Conservation (phyloP, 2,113 vertebrate species). For the Stictonetta naevosa region DNA sequence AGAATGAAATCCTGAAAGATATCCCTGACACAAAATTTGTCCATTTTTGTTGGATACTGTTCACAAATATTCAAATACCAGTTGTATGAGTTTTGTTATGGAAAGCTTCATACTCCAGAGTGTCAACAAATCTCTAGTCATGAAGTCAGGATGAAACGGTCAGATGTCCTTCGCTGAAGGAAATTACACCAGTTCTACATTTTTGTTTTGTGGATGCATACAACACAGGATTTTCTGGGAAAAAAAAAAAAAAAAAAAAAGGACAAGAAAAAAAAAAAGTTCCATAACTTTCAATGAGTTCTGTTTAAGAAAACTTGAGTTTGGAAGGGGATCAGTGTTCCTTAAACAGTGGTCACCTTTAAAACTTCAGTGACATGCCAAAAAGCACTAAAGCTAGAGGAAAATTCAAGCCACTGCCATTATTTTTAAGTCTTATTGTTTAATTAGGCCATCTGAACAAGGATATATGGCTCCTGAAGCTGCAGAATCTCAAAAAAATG, state of each 20-base stretch:
- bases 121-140: not conserved
- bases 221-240: not conserved
- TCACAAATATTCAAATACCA: not conserved
- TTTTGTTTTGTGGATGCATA: not conserved
- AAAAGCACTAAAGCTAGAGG: not conserved
- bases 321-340: not conserved
- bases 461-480: not conserved
- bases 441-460: not conserved
- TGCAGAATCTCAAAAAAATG: not conserved
- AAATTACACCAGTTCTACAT: not conserved
- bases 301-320: not conserved
- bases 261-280: not conserved
- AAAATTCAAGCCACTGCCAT: not conserved
- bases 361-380: not conserved
- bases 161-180: not conserved
- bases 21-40: slow-evolving; percentile 1
- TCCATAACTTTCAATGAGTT: not conserved
- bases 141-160: not conserved
- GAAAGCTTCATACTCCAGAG: not conserved
- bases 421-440: not conserved
- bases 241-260: not conserved
- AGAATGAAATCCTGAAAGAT: not conserved
- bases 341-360: not conserved
- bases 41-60: rapidly evolving
- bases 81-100: not conserved